Conservation (phyloP, 1,140 invertebrate species). For the Zaprionus ornatus region DNA sequence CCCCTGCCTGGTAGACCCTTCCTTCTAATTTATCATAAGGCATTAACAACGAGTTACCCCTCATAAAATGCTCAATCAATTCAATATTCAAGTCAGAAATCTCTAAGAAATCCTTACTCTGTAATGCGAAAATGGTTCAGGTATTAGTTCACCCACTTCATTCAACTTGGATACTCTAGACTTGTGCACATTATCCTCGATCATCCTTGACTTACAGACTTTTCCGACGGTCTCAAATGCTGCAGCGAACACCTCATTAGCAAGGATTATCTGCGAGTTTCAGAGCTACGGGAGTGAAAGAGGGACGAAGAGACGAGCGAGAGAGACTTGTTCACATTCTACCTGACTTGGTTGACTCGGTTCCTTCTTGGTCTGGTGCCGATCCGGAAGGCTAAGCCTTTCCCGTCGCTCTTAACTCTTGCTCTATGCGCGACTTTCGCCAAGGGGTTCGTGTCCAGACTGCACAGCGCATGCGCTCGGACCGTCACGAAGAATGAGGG, state of each 20-base stretch:
- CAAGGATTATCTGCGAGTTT: conserved; percentile 63
- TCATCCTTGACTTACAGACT: conserved; percentile 77
- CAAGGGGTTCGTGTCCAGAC: conserved; percentile 70
- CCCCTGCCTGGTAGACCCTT: too few relatives aligned
- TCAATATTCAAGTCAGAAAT: background rate
- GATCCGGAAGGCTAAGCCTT: conserved; percentile 74
- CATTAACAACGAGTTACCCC: background rate
- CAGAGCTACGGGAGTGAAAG: background rate
- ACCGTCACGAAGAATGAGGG: conserved; percentile 63
- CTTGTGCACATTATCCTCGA: conserved; percentile 34
- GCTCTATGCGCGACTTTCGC: conserved; percentile 39
- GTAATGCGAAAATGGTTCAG: background rate
- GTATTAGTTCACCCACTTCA: conserved; percentile 14
- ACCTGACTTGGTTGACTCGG: conserved; percentile 62
- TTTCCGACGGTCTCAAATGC: conserved; percentile 29
- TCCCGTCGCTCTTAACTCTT: conserved; percentile 64
- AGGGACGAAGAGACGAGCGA: background rate
- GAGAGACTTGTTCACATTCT: conserved; percentile 9
- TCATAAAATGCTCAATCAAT: background rate
- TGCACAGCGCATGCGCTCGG: conserved; percentile 56
- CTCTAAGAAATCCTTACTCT: background rate
- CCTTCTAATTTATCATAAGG: background rate
- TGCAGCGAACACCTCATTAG: conserved; percentile 71
- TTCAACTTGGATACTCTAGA: conserved; percentile 17
- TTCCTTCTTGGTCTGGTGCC: conserved; percentile 2